Conservation (phyloP, 1,140 invertebrate species). For the Melanaphis sacchari region DNA sequence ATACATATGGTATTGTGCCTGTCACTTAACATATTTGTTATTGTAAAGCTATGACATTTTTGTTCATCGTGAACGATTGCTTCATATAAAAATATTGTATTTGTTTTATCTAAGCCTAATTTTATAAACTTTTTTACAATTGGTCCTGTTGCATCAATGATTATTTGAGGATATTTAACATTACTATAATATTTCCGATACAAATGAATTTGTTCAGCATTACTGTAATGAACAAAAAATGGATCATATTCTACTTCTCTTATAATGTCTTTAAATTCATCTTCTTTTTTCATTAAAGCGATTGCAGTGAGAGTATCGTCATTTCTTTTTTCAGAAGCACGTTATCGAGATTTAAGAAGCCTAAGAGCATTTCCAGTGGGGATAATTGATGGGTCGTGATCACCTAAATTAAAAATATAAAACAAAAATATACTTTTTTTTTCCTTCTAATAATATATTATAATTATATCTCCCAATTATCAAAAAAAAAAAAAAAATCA, state of each 20-base stretch:
- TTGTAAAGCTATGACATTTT: not conserved
- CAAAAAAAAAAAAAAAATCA: too few relatives aligned
- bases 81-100: not conserved
- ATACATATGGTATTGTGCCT: not conserved
- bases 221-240: not conserved
- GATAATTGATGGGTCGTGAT: not conserved
- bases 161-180: not conserved
- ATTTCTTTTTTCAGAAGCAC: not conserved
- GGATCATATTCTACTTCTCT: not conserved
- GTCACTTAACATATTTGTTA: not conserved
- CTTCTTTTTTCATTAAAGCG: slow-evolving; percentile 14
- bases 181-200: not conserved
- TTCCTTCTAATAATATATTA: too few relatives aligned
- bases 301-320: not conserved
- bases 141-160: not conserved
- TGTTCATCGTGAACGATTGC: not conserved
- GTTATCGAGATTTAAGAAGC: not conserved
- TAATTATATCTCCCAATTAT: too few relatives aligned
- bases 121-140: not conserved
- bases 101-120: not conserved
- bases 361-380: slow-evolving; percentile 17
- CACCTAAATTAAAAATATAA: not conserved
- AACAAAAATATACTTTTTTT: too few relatives aligned
- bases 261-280: not conserved
- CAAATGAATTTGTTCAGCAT: not conserved